phyloP scores from a whole-genome alignment of 2,888 invertebrate species.

The Stenurella melanura region DNA sequence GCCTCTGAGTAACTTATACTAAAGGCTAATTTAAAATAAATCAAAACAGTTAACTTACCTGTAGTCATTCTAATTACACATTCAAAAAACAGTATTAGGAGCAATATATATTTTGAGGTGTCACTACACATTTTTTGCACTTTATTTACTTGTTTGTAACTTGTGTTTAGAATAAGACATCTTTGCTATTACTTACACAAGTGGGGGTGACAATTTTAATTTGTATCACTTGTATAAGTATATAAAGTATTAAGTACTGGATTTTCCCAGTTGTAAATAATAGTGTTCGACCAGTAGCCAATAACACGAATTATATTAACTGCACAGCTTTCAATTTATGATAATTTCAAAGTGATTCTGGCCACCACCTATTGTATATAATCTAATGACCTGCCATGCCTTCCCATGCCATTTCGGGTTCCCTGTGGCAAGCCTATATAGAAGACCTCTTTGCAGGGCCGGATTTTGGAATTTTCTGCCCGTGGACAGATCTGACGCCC shows the following conservation, averaged over 20 bases:
- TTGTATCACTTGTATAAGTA: background rate
- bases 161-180: background rate
- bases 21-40: background rate
- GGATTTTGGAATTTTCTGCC: no score
- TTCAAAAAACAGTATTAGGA: background rate
- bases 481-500: no score
- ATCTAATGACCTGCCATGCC: no score
- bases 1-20: background rate
- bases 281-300: no score
- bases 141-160: background rate
- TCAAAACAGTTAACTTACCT: background rate
- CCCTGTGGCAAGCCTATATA: no score
- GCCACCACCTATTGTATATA: no score
- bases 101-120: background rate
- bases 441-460: no score
- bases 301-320: no score
- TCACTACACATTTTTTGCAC: background rate
- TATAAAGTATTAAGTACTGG: no score
- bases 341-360: no score
- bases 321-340: no score
- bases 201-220: background rate
- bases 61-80: background rate
- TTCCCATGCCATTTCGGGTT: no score
- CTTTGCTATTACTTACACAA: background rate
- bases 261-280: background rate